Evolutionary conservation across 2,797 vertebrate genomes (phyloP), one percentile per base, ranked within the genome.

Genomic region (Centropyge bicolor): DNA sequence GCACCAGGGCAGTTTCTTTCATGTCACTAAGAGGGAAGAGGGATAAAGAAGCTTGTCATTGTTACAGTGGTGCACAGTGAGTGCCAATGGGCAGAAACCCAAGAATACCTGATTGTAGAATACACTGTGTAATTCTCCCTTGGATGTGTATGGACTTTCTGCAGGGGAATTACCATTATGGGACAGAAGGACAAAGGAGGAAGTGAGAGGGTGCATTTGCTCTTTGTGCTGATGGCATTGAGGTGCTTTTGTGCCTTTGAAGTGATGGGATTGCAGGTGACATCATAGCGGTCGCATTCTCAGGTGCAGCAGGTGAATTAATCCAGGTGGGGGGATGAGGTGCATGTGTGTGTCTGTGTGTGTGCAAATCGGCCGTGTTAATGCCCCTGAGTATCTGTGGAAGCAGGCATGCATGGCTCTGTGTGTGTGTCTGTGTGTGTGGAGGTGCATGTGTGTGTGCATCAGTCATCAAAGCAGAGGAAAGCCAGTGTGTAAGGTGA

Each of bases 221-320:
- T 84, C 84, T 86, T 81, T 87, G 85, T 82, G 81, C 81, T 68
- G 84, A 78, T 91, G 87, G 77, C 83, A 87, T 63, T 45, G 43
- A 63, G 88, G 86, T 75, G 82, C 73, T 86, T 89, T 75, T 88
- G 76, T 76, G 71, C 75, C 88, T 94, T 94, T 95, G 92, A 94
- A 94, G 91, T 90, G 88, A 87, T 76, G 80, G 82, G 84, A 87
- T 92, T 87, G 89, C 80, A 82, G 87, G 87, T 95, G 94, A 94
- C 93, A 93, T 95, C 89, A 89, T 77, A 70, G 86, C 66, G 55
- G 83, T 74, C 17, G 36, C 91, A 91, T 94, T 94, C 91, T 90
- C 94, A 95, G 93, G 94, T 95, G 93, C 90, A 82, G 89, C 91
- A 92, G 89, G 88, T 92, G 88, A 91, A 91, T 90, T 89, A 85